A percentile compares a stretch with the other conserved stretches of the same genome.
These are phyloP conservation scores for Ammodytes marinus DNA, from an alignment of 2,113 vertebrate species.

Conservation along the genomic window DNA sequence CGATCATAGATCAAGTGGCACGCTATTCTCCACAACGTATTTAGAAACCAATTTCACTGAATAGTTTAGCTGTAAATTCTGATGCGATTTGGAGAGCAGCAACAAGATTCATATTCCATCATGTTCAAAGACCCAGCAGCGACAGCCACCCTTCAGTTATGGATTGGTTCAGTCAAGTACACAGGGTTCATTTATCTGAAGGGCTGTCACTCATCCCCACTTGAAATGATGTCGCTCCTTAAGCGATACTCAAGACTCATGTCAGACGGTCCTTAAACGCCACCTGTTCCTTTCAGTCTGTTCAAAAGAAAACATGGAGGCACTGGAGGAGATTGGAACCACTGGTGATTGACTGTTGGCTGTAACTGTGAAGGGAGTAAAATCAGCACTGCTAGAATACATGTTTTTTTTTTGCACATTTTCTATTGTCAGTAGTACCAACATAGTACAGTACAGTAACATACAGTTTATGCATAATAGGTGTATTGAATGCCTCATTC, in stretches of 20 bases:
- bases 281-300: neutral
- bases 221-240: neutral
- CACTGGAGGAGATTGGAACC: neutral
- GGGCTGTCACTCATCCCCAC: neutral
- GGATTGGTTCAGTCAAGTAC: neutral
- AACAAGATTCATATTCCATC: neutral
- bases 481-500: too few relatives aligned
- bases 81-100: too few relatives aligned
- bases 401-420: too few relatives aligned
- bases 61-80: neutral
- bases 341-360: neutral
- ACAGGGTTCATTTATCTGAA: neutral
- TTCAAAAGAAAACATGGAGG: constrained; percentile 10
- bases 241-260: neutral
- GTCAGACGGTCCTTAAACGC: constrained; percentile 15
- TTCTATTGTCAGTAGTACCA: too few relatives aligned
- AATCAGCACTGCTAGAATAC: neutral
- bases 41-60: neutral
- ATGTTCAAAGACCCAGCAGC: neutral
- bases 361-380: neutral
- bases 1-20: neutral
- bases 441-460: too few relatives aligned
- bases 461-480: too few relatives aligned
- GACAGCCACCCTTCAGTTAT: neutral
- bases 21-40: neutral